Evolutionary conservation across 2,797 vertebrate genomes (phyloP), one percentile per base, ranked within the genome.

Genomic region (Hylomyscus alleni): DNA sequence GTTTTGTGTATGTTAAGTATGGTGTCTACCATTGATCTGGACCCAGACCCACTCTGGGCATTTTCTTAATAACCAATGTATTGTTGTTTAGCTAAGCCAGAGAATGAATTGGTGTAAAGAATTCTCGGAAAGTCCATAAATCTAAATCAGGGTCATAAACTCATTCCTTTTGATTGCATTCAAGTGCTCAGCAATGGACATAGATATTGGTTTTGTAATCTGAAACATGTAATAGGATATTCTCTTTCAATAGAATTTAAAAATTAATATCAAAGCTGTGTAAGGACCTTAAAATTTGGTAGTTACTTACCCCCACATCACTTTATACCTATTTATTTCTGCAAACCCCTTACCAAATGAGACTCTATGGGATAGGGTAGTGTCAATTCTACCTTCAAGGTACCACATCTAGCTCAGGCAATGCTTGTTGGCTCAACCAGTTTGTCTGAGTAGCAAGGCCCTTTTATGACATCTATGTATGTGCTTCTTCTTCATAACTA

Each of bases 51-150:
- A 40, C 52, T 31, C 22, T 73, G 14, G 22, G 2, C 15, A 44
- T 95, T 94, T 91, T 73, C 15, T 89, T 80, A 90, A 94, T 86
- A 72, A 94, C 40, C 29, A 40, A 52, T 75, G 29, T 65, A 95
- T 34, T 50, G 26, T 89, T 72, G 22, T 69, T 95, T 75, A 91
- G 9, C 67, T 94, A 89, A 75, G 31, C 5, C 54, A 80, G 60
- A 26, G n/a, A 24, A 65, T 75, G 17, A 37, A 15, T 92, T 52
- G 17, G n/a, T 73, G 6, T 56, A 58, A 67, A 58, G 89, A 14
- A 13, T 90, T 93, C 72, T 85, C 52, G 87, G 72, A 95, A 8
- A 0, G 6, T 87, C 17, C 92, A 17, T 89, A 20, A 89, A 60
- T 3, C 10, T 40, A 89, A 95, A 73, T 77, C 17, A 94, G 37